Percentiles rank a stretch among this genome's conserved stretches.
Conservation (phyloP, 2,113 vertebrate species). For the Bos indicus region DNA sequence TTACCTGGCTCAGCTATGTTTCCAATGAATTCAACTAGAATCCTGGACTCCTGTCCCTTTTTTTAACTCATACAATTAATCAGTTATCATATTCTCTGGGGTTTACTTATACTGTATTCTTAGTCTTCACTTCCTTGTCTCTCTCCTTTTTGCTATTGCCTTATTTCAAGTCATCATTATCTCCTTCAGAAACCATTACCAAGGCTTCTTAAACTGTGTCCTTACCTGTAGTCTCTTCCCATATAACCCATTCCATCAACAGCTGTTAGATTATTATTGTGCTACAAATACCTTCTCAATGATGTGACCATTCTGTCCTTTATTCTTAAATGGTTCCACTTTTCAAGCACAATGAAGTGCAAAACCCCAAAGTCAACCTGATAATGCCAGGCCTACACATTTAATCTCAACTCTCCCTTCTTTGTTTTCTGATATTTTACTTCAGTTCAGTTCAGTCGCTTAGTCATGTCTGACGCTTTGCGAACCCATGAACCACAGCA, state of each 20-base stretch:
- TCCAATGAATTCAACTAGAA: neutral
- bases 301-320: neutral
- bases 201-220: neutral
- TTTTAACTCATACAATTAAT: neutral
- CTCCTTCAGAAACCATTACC: neutral
- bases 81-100: neutral
- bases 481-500: neutral
- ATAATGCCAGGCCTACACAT: neutral
- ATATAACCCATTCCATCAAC: neutral
- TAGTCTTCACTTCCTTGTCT: neutral
- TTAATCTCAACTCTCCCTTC: neutral
- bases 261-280: neutral
- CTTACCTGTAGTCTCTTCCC: neutral
- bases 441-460: neutral
- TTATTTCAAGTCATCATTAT: neutral
- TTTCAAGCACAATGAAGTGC: neutral
- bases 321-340: neutral
- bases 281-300: neutral
- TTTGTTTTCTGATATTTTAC: neutral
- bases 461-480: fast-evolving
- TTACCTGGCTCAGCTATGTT: neutral
- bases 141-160: neutral
- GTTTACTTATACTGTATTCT: neutral
- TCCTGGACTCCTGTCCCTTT: neutral
- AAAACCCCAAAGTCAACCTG: neutral